Percentiles rank a stretch among this genome's conserved stretches.
Evolutionary conservation across 1,140 invertebrate genomes (phyloP).

Genomic region (Limonius californicus): DNA sequence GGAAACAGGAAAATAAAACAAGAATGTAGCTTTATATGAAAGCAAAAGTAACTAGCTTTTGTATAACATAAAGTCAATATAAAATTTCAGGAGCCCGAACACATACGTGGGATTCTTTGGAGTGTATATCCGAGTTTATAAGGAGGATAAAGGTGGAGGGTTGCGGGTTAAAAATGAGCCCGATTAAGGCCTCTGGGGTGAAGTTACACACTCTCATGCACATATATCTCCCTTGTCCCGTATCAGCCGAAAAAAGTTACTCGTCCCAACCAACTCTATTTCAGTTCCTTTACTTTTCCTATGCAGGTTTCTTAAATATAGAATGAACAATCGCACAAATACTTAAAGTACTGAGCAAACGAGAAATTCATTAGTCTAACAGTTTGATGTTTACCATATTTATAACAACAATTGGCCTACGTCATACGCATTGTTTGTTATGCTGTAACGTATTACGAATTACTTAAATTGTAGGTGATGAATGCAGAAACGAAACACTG

Average conservation of each 20-base stretch:
- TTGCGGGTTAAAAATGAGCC: slow-evolving; percentile 25
- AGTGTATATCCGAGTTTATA: slow-evolving; percentile 23
- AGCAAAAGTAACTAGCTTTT: neutral
- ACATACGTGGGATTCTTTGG: slow-evolving; percentile 2
- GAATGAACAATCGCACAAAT: neutral
- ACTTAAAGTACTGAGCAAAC: neutral
- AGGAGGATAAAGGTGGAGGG: slow-evolving; percentile 23
- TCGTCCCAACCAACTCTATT: slow-evolving; percentile 19
- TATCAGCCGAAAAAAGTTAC: slow-evolving; percentile 19
- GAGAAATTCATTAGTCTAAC: no score
- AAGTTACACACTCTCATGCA: slow-evolving; percentile 35
- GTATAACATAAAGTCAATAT: neutral
- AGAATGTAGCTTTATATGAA: neutral
- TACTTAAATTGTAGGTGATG: no score
- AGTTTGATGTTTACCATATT: no score
- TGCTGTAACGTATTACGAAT: no score
- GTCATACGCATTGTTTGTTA: no score
- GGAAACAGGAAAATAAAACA: neutral
- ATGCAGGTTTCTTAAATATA: slow-evolving; percentile 10
- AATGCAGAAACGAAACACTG: no score
- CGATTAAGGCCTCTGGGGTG: slow-evolving; percentile 30
- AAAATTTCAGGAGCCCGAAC: slow-evolving; percentile 9
- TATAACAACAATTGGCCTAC: no score
- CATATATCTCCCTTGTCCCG: slow-evolving; percentile 32
- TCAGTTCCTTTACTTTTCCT: slow-evolving; percentile 5